Evolutionary conservation across 2,888 invertebrate genomes (phyloP).

Genomic region (Rotaria socialis): DNA sequence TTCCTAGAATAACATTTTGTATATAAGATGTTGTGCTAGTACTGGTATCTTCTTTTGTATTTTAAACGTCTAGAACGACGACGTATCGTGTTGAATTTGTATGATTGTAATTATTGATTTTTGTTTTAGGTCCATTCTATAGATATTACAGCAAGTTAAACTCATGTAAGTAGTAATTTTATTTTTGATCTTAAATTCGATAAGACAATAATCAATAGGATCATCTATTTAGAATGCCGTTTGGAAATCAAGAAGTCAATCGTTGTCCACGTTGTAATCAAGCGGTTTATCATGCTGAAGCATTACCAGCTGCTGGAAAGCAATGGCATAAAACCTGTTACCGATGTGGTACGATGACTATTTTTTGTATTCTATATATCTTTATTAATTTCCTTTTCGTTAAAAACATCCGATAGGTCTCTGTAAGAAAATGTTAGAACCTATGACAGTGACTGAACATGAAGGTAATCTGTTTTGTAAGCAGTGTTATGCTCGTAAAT

Average conservation of each 20-base stretch:
- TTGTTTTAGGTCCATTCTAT: background rate
- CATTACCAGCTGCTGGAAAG: constrained; percentile 25
- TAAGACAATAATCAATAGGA: too few species aligned
- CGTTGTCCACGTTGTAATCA: constrained; percentile 17
- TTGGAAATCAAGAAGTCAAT: background rate
- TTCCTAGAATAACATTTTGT: background rate
- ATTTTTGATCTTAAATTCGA: background rate
- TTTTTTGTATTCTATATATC: too few species aligned
- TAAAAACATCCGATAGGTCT: background rate
- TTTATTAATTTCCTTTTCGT: background rate
- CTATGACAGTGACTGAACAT: constrained; percentile 70
- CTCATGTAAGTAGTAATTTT: background rate
- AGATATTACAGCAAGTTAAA: background rate
- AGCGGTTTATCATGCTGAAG: constrained; percentile 26
- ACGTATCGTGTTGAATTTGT: too few species aligned
- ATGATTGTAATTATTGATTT: background rate
- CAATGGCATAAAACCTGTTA: constrained; percentile 7
- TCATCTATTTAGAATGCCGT: background rate
- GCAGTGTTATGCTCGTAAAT: constrained; percentile 68
- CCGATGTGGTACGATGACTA: background rate
- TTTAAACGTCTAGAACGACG: too few species aligned
- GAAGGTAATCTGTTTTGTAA: constrained; percentile 89
- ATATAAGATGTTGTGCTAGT: background rate
- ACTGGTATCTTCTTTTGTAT: background rate
- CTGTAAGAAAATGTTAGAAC: constrained; percentile 44